A percentile compares a stretch with the other conserved stretches of the same genome.
These are phyloP conservation scores for Pangasius larnaudii DNA, from an alignment of 2,797 vertebrate species.

Conservation along the genomic window DNA sequence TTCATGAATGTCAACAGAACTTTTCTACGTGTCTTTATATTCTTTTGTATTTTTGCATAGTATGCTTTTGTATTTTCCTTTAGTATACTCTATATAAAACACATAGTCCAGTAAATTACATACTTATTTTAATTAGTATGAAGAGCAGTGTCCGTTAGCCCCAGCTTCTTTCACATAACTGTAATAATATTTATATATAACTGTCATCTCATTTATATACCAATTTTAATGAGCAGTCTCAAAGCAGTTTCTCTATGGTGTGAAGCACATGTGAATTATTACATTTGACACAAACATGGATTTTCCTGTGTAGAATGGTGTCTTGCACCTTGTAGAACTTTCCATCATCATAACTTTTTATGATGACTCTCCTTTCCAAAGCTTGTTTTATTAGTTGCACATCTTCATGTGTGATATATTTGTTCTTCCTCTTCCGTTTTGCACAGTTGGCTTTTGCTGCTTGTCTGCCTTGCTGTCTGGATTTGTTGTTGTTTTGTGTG, in stretches of 20 bases:
- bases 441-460: neutral
- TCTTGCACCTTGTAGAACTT: neutral
- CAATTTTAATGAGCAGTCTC: neutral
- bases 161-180: neutral
- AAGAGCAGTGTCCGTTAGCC: neutral
- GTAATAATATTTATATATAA: neutral
- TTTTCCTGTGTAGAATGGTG: neutral
- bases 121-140: neutral
- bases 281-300: neutral
- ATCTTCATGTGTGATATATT: neutral
- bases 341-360: neutral
- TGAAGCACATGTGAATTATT: neutral
- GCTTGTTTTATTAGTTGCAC: neutral
- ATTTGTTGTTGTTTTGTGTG: neutral
- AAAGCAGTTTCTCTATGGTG: neutral
- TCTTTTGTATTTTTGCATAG: neutral
- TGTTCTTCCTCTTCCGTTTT: neutral
- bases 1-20: neutral
- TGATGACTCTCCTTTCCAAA: neutral
- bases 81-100: neutral
- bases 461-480: neutral
- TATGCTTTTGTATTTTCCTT: neutral
- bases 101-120: neutral
- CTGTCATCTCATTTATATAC: neutral
- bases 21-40: neutral